Base-by-base conservation (phyloP, 2,888 invertebrate species). In the Sycophila texana region DNA sequence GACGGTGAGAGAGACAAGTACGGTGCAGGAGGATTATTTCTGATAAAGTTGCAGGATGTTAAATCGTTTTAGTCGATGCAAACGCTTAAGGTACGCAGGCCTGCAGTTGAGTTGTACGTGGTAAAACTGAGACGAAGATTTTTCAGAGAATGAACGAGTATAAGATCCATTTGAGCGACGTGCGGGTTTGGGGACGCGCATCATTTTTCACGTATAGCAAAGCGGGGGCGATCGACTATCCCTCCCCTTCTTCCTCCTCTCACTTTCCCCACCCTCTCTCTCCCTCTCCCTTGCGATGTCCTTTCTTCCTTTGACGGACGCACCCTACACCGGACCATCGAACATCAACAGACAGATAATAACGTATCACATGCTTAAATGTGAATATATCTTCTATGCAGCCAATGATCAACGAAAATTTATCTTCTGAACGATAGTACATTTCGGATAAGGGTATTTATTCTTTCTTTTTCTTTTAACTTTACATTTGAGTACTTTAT, bases 141-240 rank as follows among this genome's bases (percentile, higher is more conserved):
- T 67, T 13, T 53, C 39, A 67, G 53, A 1, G 26, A 26, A 26
- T 3, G 26, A 26, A 26, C 26, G 26, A 53, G 22, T 39, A n/a
- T 53, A 14, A 22, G 22, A 14, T 12, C 26, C 4, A 67, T 22
- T n/a, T 22, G 5, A 18, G 12, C n/a, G 49, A 47, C n/a, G 39
- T 66, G 16, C 2, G 53, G 49, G 26, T 67, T 67, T 20, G 14
- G 67, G 67, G 53, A 53, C n/a, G 66, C 66, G 26, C 67, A 67
- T 67, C 67, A 67, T 67, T 67, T 67, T 67, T 67, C 67, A 67
- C 53, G 49, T 26, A 63, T 39, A 39, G 39, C 49, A 67, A 26
- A 51, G 20, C 16, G 53, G 67, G 14, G n/a, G 26, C 39, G 39
- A 39, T 39, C 39, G 39, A 39, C 39, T 7, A 39, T 7, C 39